Evolutionary conservation across 1,140 invertebrate species (phyloP).

Genomic region (Drosophila lacteicornis): DNA sequence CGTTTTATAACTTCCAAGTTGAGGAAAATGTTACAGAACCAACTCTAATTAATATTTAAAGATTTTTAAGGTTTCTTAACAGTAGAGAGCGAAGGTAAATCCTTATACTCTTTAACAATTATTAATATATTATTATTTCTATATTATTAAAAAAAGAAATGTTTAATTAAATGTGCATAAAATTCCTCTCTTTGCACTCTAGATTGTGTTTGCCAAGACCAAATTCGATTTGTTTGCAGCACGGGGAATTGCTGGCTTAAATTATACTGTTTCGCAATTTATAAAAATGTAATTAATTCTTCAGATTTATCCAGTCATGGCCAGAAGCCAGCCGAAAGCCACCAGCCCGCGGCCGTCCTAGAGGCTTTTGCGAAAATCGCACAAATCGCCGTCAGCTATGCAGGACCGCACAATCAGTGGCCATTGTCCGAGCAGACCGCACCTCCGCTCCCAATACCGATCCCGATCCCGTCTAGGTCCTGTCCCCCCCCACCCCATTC

Average conservation of each 20-base stretch:
- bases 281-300: constrained; percentile 41
- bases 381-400: constrained; percentile 37
- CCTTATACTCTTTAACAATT: not conserved
- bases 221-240: not conserved
- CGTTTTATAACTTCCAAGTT: not conserved
- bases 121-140: too few species aligned
- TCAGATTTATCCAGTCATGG: constrained; percentile 24
- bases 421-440: constrained; percentile 40
- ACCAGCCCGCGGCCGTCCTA: not conserved
- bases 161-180: constrained; percentile 1
- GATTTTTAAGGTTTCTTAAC: not conserved
- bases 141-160: not conserved
- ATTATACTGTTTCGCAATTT: constrained; percentile 23
- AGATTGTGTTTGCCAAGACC: constrained; percentile 5
- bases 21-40: not conserved
- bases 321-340: constrained; percentile 5
- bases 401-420: constrained; percentile 45
- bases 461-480: not conserved
- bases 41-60: not conserved
- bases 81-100: not conserved
- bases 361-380: constrained; percentile 15
- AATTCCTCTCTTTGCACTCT: constrained; percentile 1
- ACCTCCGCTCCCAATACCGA: constrained; percentile 9
- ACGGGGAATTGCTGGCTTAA: constrained; percentile 7
- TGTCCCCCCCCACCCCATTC: not conserved